Conservation (phyloP, 1,140 invertebrate species). For the Penaeus chinensis region DNA sequence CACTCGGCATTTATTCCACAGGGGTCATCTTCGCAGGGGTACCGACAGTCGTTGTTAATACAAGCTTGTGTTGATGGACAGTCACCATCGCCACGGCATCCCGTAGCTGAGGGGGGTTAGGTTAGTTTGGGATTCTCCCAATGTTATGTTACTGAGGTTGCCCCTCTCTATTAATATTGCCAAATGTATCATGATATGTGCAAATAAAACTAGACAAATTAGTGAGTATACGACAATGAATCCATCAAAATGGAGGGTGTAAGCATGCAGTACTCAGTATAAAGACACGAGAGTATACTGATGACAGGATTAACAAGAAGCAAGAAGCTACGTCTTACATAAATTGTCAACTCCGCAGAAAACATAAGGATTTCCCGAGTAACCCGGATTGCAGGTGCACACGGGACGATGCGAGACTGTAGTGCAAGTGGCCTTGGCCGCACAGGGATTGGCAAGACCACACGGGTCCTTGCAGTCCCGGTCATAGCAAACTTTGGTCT, state of each 20-base stretch:
- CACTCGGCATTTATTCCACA: conserved; percentile 69
- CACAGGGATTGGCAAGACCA: conserved; percentile 65
- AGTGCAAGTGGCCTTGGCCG: conserved; percentile 65
- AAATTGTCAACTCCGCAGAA: conserved; percentile 45
- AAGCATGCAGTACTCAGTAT: not conserved
- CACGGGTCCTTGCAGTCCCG: conserved; percentile 66
- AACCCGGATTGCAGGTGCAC: conserved; percentile 66
- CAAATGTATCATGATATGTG: conserved; percentile 3
- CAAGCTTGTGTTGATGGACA: conserved; percentile 65
- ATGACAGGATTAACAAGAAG: conserved; percentile 18
- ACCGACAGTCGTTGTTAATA: conserved; percentile 63
- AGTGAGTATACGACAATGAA: conserved; percentile 16
- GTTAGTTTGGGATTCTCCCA: conserved; percentile 30
- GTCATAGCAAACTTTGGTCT: conserved; percentile 65
- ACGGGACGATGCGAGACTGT: conserved; percentile 65
- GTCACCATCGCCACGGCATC: conserved; percentile 75
- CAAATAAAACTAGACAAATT: conserved; percentile 33
- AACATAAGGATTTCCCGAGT: conserved; percentile 65
- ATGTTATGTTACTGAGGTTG: not conserved
- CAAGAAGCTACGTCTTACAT: too few relatives aligned
- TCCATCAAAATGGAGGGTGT: not conserved
- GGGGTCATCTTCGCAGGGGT: conserved; percentile 65
- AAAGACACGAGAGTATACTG: conserved; percentile 33
- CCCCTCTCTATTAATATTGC: not conserved
- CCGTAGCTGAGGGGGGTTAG: conserved; percentile 65